A percentile compares a stretch with the other conserved stretches of the same genome.
phyloP scores from a whole-genome alignment of 2,888 invertebrate species.

The Agelastica alni region DNA sequence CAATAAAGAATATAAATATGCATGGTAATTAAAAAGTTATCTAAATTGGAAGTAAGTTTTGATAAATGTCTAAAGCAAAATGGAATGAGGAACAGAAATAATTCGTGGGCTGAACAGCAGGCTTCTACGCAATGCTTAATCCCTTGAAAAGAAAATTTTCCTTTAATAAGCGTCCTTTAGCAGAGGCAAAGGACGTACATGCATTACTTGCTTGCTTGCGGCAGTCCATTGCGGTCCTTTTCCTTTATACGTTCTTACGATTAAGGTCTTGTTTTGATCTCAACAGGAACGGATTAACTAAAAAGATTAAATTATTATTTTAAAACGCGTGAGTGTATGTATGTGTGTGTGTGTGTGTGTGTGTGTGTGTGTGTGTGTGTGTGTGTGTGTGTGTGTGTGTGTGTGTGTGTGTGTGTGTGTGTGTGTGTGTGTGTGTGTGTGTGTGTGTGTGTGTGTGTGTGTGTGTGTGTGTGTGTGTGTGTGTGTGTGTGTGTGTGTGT shows the following conservation, averaged over 20 bases:
- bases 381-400: too few relatives aligned
- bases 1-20: too few relatives aligned
- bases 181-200: constrained; percentile 10
- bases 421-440: too few relatives aligned
- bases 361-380: too few relatives aligned
- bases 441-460: too few relatives aligned
- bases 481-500: too few relatives aligned
- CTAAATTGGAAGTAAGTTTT: neutral
- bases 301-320: too few relatives aligned
- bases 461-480: too few relatives aligned
- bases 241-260: neutral
- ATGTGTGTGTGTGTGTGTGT: too few relatives aligned
- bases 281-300: neutral
- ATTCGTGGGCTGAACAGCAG: constrained; percentile 18
- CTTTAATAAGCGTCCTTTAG: constrained; percentile 22
- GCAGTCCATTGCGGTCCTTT: constrained; percentile 5
- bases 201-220: constrained; percentile 7
- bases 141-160: constrained; percentile 30
- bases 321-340: too few relatives aligned
- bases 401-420: too few relatives aligned
- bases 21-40: neutral
- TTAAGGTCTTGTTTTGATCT: constrained; percentile 6
- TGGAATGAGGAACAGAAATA: constrained; percentile 19
- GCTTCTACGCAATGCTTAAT: constrained; percentile 29
- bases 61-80: constrained; percentile 16